Evolutionary conservation across 2,797 vertebrate species (phyloP), one percentile per base, ranked within the genome.

Genomic region (Diplodus sargus): DNA sequence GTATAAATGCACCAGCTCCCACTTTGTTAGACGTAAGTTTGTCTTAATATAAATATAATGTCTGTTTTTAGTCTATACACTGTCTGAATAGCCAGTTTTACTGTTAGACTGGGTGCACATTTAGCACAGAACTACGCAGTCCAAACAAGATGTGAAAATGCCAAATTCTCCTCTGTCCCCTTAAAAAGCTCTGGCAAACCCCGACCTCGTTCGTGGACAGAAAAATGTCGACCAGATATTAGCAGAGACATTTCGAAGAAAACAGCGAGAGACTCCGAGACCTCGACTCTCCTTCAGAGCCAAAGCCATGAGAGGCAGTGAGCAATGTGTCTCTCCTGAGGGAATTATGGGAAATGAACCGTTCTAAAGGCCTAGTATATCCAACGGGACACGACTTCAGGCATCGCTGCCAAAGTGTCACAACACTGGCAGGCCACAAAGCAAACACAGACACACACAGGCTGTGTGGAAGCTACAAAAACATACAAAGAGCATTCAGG

Each of bases 271-370:
- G 39, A 70, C 17, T 56, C 52, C 0, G 47, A 83, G 84, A 79
- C 75, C 79, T 76, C 61, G 1, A 39, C 70, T 90, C 85, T 71
- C 79, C 83, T 84, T 84, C 82, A 74, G 62, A 79, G 79, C 47
- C 68, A 18, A 13, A 58, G 78, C 73, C 73, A 60, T 18, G 76
- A 87, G 64, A 89, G 82, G 70, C 85, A 77, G 87, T 77, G 86
- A 91, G 86, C 81, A 82, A 85, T 83, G 84, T 43, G 74, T 66
- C 75, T 70, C 60, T 82, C 91, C 84, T 17, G 47, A 53, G 86
- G 89, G 88, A 86, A 76, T 87, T 64, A 79, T 73, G 83, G 90
- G 77, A 91, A 89, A 91, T 87, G 86, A 91, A 88, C 59, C 82
- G 11, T 82, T 89, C 58, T 82, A 91, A 91, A 90, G 83, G 82